Evolutionary conservation across 2,113 vertebrate species (phyloP).

Genomic region (Garra rufa): DNA sequence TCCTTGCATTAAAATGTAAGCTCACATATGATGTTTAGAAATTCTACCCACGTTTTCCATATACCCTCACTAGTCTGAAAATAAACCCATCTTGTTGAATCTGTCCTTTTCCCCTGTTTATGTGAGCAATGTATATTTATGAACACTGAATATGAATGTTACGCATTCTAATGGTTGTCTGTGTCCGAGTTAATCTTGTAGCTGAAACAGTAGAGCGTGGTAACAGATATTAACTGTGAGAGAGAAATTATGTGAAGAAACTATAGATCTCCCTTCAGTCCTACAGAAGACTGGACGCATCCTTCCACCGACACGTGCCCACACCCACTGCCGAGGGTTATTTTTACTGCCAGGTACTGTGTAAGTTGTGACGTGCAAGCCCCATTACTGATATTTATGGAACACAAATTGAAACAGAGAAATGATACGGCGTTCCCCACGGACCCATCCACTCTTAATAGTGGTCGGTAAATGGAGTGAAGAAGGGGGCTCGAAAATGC

Average conservation of each 20-base stretch:
- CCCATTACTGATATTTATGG: constrained; percentile 82
- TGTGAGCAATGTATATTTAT: neutral
- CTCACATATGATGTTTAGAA: neutral
- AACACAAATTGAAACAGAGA: constrained; percentile 77
- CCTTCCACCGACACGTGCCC: constrained; percentile 23
- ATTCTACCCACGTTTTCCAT: neutral
- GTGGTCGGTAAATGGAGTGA: constrained; percentile 73
- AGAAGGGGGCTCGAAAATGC: constrained; percentile 69
- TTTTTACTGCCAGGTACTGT: constrained; percentile 78
- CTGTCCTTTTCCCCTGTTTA: neutral
- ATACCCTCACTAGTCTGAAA: neutral
- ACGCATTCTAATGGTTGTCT: neutral
- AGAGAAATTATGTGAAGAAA: constrained; percentile 36
- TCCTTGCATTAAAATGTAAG: neutral
- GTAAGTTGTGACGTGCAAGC: constrained; percentile 74
- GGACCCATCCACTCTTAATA: constrained; percentile 75
- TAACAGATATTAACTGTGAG: neutral
- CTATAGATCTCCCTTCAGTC: constrained; percentile 40
- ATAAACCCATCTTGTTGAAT: neutral
- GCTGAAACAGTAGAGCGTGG: neutral
- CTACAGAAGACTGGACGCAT: neutral
- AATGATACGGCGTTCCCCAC: constrained; percentile 67
- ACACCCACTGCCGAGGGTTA: constrained; percentile 62
- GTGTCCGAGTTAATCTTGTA: neutral
- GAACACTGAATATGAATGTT: constrained; percentile 2